Conservation (phyloP, 1,140 invertebrate species). For the Dysdera silvatica region DNA sequence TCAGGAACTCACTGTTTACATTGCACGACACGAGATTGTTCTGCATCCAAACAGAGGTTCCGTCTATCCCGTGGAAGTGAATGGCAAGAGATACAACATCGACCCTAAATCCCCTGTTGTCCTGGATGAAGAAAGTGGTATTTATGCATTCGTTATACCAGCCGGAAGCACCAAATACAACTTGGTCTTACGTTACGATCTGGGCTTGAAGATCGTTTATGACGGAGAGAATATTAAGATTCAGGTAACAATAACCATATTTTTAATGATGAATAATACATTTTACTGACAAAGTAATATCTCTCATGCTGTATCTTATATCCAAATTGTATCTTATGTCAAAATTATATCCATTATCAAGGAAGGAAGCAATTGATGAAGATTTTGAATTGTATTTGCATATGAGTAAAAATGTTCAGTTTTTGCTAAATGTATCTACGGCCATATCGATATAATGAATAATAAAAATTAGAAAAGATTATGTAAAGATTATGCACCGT, state of each 20-base stretch:
- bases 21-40: neutral
- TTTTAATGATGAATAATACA: too few relatives aligned
- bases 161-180: neutral
- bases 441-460: too few relatives aligned
- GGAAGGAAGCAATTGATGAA: too few relatives aligned
- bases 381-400: neutral
- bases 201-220: slow-evolving; percentile 6
- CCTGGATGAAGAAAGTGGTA: neutral
- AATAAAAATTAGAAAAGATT: too few relatives aligned
- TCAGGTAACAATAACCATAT: too few relatives aligned
- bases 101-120: neutral
- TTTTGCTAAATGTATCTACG: neutral
- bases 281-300: too few relatives aligned
- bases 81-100: neutral
- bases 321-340: too few relatives aligned
- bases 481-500: too few relatives aligned
- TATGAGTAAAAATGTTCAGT: neutral
- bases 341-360: too few relatives aligned
- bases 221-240: slow-evolving; percentile 25
- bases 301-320: too few relatives aligned
- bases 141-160: neutral
- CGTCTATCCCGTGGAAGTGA: neutral
- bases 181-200: neutral
- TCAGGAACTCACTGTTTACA: slow-evolving; percentile 6
- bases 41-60: neutral